Evolutionary conservation across 2,888 invertebrate genomes (phyloP).

Genomic region (Mactromeris polynyma): DNA sequence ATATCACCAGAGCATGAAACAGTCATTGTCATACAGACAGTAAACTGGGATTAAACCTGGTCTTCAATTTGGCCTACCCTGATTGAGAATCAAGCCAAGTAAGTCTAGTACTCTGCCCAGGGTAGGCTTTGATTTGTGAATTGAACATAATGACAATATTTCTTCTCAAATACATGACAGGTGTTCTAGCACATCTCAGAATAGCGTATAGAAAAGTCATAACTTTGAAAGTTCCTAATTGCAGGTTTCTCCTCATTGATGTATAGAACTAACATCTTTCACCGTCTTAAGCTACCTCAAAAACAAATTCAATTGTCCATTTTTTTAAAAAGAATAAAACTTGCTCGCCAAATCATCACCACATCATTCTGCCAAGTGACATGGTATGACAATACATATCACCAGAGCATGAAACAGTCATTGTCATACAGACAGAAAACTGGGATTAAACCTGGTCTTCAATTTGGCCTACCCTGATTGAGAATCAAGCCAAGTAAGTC

Average conservation of each 20-base stretch:
- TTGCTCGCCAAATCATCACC: too few relatives aligned
- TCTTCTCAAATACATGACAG: too few relatives aligned
- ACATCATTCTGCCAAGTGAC: neutral
- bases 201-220: slow-evolving; percentile 44
- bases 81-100: slow-evolving; percentile 50
- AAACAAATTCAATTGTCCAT: too few relatives aligned
- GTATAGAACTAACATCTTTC: too few relatives aligned
- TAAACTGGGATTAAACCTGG: slow-evolving; percentile 53
- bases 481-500: slow-evolving; percentile 20
- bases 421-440: slow-evolving; percentile 24
- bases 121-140: neutral
- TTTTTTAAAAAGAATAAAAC: too few relatives aligned
- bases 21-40: slow-evolving; percentile 15
- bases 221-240: neutral
- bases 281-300: too few relatives aligned
- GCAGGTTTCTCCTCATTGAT: slow-evolving; percentile 30
- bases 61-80: slow-evolving; percentile 49
- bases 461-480: slow-evolving; percentile 44
- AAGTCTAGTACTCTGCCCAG: slow-evolving; percentile 33
- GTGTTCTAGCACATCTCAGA: slow-evolving; percentile 39
- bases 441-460: slow-evolving; percentile 49
- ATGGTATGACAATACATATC: neutral
- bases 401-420: slow-evolving; percentile 53
- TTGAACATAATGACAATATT: too few relatives aligned
- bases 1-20: slow-evolving; percentile 51